Evolutionary conservation across 1,140 invertebrate genomes (phyloP).

Genomic region (Trigoniulus corallinus): DNA sequence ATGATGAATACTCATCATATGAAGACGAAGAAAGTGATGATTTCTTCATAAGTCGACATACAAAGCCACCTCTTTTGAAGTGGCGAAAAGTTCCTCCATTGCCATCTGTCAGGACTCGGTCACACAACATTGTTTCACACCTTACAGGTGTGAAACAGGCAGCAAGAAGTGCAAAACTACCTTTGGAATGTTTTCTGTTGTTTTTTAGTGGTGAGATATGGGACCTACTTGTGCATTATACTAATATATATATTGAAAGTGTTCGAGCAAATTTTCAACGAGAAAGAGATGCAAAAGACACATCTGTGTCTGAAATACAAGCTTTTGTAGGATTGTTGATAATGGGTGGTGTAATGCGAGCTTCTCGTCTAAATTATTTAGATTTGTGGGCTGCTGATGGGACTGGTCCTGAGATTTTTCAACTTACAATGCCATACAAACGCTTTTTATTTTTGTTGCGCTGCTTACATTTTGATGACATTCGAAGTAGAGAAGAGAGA

Average conservation of each 20-base stretch:
- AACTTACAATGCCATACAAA: neutral
- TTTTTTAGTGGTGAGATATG: neutral
- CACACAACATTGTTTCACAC: neutral
- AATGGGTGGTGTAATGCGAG: neutral
- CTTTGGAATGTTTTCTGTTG: neutral
- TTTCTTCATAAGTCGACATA: no score
- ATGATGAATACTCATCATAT: no score
- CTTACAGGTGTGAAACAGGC: neutral
- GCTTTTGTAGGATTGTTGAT: neutral
- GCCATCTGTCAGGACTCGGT: no score
- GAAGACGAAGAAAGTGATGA: no score
- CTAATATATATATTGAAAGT: neutral
- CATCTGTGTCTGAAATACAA: neutral
- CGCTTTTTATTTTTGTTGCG: neutral
- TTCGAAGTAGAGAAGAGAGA: neutral
- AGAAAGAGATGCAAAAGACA: neutral
- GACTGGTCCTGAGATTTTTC: neutral
- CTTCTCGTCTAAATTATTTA: neutral
- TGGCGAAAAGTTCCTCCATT: neutral
- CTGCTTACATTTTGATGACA: neutral
- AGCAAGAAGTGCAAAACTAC: neutral
- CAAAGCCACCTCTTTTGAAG: no score
- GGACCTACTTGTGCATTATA: neutral
- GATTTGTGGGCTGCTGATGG: constrained; percentile 5
- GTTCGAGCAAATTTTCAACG: neutral